A percentile compares a stretch with the other conserved stretches of the same genome.
These are phyloP conservation scores for Lordiphosa stackelbergi DNA, from an alignment of 1,140 invertebrate genomes.

Conservation along the genomic window DNA sequence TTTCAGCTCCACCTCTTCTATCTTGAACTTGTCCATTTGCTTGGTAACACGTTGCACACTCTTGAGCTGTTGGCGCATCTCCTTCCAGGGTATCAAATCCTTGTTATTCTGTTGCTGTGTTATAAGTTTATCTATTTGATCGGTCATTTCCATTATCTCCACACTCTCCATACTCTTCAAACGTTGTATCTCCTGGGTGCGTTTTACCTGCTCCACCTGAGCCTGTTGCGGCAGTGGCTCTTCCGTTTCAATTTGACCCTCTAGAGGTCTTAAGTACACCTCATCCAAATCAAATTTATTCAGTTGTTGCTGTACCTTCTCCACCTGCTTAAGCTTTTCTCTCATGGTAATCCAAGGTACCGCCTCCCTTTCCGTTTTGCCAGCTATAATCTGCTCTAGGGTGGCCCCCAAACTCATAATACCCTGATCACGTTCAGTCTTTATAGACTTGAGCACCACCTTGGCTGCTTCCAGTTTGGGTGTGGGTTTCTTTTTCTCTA, in stretches of 20 bases:
- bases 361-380: conserved; percentile 70
- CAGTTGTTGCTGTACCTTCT: conserved; percentile 64
- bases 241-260: conserved; percentile 59
- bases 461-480: conserved; percentile 72
- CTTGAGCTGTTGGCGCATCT: conserved; percentile 74
- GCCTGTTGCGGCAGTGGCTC: conserved; percentile 56
- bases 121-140: conserved; percentile 73
- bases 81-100: conserved; percentile 71
- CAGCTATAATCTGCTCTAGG: conserved; percentile 68
- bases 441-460: conserved; percentile 74
- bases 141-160: conserved; percentile 75
- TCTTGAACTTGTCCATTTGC: conserved; percentile 74
- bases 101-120: conserved; percentile 61
- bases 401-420: conserved; percentile 69
- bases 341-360: conserved; percentile 76
- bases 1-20: conserved; percentile 70
- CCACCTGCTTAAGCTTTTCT: conserved; percentile 68
- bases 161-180: conserved; percentile 76
- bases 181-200: conserved; percentile 63
- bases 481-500: conserved; percentile 72
- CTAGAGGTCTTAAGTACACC: conserved; percentile 63
- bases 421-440: conserved; percentile 68
- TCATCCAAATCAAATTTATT: conserved; percentile 74
- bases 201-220: conserved; percentile 51
- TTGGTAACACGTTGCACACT: conserved; percentile 69